Percentiles rank a stretch among this genome's conserved stretches.
Conservation (phyloP, 2,113 vertebrate species). For the Lophura nycthemera region DNA sequence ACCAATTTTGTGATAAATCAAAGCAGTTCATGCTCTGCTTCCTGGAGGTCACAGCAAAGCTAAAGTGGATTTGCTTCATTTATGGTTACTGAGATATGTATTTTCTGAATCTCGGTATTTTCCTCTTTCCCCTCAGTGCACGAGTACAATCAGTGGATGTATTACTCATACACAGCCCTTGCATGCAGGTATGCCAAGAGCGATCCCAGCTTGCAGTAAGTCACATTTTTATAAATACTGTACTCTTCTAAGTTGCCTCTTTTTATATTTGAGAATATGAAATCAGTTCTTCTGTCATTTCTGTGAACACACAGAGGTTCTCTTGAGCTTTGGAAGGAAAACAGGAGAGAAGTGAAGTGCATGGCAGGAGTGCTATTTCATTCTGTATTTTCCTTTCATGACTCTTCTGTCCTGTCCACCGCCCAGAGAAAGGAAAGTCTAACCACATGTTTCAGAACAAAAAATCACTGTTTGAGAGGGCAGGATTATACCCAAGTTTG, state of each 20-base stretch:
- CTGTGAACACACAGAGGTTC: neutral
- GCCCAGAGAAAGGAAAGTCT: neutral
- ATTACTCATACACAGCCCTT: neutral
- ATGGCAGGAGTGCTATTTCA: neutral
- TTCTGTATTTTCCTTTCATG: neutral
- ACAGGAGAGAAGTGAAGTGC: neutral
- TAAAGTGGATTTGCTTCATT: constrained; percentile 69
- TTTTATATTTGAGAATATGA: neutral
- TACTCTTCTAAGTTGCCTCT: neutral
- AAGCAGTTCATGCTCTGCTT: constrained; percentile 68
- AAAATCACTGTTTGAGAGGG: neutral
- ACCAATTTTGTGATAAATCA: constrained; percentile 71
- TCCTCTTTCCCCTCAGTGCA: neutral
- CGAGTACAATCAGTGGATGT: neutral
- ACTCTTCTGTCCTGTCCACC: neutral
- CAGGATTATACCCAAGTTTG: neutral
- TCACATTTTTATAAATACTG: neutral
- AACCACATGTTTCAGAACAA: neutral
- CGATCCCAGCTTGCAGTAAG: neutral
- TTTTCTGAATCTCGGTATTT: constrained; percentile 45
- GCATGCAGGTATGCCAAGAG: neutral
- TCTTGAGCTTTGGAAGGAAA: neutral
- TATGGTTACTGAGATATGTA: constrained; percentile 43
- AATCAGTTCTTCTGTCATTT: neutral
- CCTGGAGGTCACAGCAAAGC: constrained; percentile 66